A percentile compares a stretch with the other conserved stretches of the same genome.
Evolutionary conservation across 1,140 invertebrate genomes (phyloP).

Genomic region (Laupala kohalensis): DNA sequence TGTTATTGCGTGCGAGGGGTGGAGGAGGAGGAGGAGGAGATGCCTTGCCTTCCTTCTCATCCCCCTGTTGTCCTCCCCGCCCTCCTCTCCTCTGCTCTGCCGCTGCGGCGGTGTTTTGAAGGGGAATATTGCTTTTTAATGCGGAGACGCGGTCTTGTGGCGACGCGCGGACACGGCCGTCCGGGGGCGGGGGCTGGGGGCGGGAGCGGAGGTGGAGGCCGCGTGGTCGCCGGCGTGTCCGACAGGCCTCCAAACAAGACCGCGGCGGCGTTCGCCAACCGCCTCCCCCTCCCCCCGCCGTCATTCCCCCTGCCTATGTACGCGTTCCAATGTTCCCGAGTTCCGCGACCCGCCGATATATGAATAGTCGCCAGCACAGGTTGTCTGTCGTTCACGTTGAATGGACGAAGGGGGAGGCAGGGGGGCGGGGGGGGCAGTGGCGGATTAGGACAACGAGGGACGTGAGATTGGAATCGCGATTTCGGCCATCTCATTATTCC

Average conservation of each 20-base stretch:
- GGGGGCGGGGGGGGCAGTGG: too few species aligned
- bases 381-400: not conserved
- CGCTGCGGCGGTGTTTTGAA: not conserved
- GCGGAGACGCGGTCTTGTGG: not conserved
- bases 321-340: too few species aligned
- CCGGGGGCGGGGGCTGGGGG: too few species aligned
- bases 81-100: too few species aligned
- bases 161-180: not conserved
- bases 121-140: not conserved
- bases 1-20: not conserved
- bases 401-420: too few species aligned
- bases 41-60: not conserved
- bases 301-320: not conserved
- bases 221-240: not conserved
- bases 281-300: too few species aligned
- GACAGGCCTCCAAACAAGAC: not conserved
- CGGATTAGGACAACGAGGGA: too few species aligned
- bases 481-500: too few species aligned
- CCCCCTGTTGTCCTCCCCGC: not conserved
- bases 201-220: not conserved
- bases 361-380: not conserved
- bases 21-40: not conserved
- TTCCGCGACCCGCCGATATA: too few species aligned
- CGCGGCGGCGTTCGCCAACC: too few species aligned
- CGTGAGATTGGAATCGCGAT: too few species aligned